phyloP scores from a whole-genome alignment of 2,888 invertebrate genomes.

The Mythimna pallens region DNA sequence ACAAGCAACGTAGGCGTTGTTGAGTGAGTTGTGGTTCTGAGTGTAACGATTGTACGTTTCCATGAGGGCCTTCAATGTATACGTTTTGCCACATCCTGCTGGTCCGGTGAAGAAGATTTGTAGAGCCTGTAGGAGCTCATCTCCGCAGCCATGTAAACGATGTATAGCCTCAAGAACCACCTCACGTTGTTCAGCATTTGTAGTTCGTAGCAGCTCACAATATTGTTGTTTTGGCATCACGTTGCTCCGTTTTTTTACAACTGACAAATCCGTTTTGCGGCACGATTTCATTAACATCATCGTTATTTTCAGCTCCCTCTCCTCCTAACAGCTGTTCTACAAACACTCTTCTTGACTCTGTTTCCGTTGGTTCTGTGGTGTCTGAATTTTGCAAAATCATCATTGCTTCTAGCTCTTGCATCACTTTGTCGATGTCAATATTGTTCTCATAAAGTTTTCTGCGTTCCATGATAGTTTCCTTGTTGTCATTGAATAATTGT shows the following conservation, averaged over 20 bases:
- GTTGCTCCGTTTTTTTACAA: not conserved
- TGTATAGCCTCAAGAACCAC: not conserved
- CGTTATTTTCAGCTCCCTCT: not conserved
- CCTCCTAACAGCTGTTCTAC: constrained; percentile 2
- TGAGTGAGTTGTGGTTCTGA: not conserved
- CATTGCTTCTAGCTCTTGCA: not conserved
- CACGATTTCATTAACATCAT: constrained; percentile 10
- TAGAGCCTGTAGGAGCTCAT: not conserved
- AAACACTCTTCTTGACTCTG: not conserved
- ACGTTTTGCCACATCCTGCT: not conserved
- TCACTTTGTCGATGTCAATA: not conserved
- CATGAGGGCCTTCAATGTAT: not conserved
- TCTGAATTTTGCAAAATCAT: constrained; percentile 10
- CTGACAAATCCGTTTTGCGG: not conserved
- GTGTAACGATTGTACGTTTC: not conserved
- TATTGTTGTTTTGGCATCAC: not conserved
- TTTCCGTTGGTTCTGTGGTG: not conserved
- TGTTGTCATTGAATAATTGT: constrained; percentile 7
- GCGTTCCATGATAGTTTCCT: constrained; percentile 9
- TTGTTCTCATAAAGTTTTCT: not conserved
- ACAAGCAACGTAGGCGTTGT: not conserved
- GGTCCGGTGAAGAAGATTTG: not conserved
- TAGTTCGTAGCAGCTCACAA: not conserved
- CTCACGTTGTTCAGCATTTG: not conserved
- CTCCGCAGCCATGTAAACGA: constrained; percentile 2